Evolutionary conservation across 1,140 invertebrate genomes (phyloP).

Genomic region (Zophobas morio): DNA sequence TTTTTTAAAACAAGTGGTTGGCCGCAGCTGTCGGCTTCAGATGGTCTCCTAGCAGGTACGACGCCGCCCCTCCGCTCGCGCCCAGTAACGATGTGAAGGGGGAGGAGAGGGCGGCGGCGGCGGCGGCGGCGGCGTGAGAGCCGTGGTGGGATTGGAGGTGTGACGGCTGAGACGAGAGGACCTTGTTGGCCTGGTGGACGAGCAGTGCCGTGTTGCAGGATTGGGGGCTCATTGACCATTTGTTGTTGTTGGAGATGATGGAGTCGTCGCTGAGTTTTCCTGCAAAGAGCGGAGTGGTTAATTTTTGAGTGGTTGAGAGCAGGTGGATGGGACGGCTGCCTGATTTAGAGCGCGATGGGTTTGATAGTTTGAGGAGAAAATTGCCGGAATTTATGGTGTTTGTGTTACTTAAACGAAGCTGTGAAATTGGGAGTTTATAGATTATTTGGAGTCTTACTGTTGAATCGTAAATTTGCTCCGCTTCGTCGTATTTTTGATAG

Average conservation of each 20-base stretch:
- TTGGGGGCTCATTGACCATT: constrained; percentile 67
- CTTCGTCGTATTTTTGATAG: no score
- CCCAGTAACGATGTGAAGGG: constrained; percentile 67
- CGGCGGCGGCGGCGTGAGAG: constrained; percentile 63
- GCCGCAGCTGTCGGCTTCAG: constrained; percentile 64
- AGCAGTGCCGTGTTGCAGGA: constrained; percentile 67
- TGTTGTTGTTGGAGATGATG: constrained; percentile 67
- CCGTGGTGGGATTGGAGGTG: constrained; percentile 65
- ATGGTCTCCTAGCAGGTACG: constrained; percentile 65
- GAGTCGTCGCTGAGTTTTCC: constrained; percentile 67
- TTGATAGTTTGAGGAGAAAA: no score
- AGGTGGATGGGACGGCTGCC: no score
- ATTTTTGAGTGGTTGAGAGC: not conserved
- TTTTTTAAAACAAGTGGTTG: constrained; percentile 66
- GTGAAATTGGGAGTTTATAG: no score
- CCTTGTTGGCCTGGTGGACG: constrained; percentile 67
- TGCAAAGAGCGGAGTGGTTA: constrained; percentile 56
- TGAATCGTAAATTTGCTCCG: no score
- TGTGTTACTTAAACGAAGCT: no score
- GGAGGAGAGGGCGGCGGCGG: constrained; percentile 65
- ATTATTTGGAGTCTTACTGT: no score
- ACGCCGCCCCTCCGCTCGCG: constrained; percentile 64
- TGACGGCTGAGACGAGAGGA: constrained; percentile 64
- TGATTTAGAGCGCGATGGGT: no score
- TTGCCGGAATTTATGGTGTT: no score